Base-by-base conservation (phyloP, 2,113 vertebrate genomes). In the Heterochromis multidens region DNA sequence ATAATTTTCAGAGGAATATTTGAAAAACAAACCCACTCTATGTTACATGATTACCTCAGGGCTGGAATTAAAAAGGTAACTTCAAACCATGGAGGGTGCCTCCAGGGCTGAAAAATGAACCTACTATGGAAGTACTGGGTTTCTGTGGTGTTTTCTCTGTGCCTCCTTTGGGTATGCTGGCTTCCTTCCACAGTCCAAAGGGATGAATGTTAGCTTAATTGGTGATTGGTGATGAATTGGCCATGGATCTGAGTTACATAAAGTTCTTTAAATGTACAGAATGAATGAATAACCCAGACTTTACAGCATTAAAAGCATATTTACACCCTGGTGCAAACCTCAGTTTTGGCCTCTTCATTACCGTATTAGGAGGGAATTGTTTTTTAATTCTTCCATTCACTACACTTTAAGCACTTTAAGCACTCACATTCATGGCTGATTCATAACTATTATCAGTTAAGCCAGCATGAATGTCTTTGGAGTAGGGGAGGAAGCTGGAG, bases 81-180 rank as follows among this genome's bases (percentile, higher is more conserved):
- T 25, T 40, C 35, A 65, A 65, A 65, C 35, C 21, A 0, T 12
- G n/a, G 13, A 23, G 2, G 21, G 0, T 65, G 21, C 33, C 33
- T 14, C 33, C 61, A 65, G 21, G 61, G 61, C 61, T 63, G 33
- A n/a, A 14, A 40, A 65, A 65, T 23, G 62, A 65, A 0, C 33
- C 33, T 19, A 63, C 31, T 23, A 33, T 63, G 11, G 37, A 37
- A 63, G 21, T 14, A 63, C 5, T 35, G 60, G 10, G 60, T 35
- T 62, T 7, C 61, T 63, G 61, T 23, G 61, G 61, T 2, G 37
- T n/a, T 37, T 37, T 8, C 33, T 21, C 62, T 23, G 62, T 37
- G 62, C 21, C 21, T 65, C 1, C 21, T 65, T 65, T 40, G 35
- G 62, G 62, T 40, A 40, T 21, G 37, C 37, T 65, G 62, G 37